Percentiles rank a stretch among this genome's conserved stretches.
These are phyloP conservation scores for Trochalopteron elliotii DNA, from an alignment of 2,113 vertebrate genomes.

Conservation along the genomic window DNA sequence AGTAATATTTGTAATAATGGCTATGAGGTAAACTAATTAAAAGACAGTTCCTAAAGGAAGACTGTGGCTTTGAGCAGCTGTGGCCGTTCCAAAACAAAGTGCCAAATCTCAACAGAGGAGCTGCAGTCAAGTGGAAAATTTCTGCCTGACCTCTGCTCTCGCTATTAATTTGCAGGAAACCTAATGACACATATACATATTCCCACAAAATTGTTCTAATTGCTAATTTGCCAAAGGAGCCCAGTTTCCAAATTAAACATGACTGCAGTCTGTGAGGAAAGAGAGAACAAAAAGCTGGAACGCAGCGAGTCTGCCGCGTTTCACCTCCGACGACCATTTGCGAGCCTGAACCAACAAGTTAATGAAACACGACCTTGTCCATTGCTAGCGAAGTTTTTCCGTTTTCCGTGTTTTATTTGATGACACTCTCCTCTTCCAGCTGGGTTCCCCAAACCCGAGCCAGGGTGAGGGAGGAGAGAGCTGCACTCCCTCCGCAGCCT, in stretches of 20 bases:
- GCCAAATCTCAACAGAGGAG: conserved; percentile 85
- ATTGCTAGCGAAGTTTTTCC: conserved; percentile 70
- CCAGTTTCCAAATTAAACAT: conserved; percentile 94
- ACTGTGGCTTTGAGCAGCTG: conserved; percentile 84
- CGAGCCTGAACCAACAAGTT: conserved; percentile 80
- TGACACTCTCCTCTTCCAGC: conserved; percentile 55
- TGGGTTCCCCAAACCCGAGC: background rate
- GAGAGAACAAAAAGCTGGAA: conserved; percentile 71
- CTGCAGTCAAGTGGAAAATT: conserved; percentile 93
- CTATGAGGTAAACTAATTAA: conserved; percentile 98
- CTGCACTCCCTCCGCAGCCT: background rate
- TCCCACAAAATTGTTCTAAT: conserved; percentile 98
- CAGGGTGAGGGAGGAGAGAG: background rate
- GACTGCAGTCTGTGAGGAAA: conserved; percentile 82
- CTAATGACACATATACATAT: conserved; percentile 99
- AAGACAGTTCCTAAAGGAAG: conserved; percentile 86
- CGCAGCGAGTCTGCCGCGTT: conserved; percentile 52
- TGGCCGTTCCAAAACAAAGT: conserved; percentile 81
- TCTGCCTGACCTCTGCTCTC: conserved; percentile 88
- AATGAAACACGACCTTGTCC: conserved; percentile 82
- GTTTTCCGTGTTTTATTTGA: conserved; percentile 66
- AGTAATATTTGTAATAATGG: conserved; percentile 92
- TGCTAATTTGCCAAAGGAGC: conserved; percentile 97
- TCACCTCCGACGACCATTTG: conserved; percentile 69
- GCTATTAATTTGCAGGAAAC: conserved; percentile 97